Conservation (phyloP, 2,113 vertebrate genomes). For the Pelecanus crispus region DNA sequence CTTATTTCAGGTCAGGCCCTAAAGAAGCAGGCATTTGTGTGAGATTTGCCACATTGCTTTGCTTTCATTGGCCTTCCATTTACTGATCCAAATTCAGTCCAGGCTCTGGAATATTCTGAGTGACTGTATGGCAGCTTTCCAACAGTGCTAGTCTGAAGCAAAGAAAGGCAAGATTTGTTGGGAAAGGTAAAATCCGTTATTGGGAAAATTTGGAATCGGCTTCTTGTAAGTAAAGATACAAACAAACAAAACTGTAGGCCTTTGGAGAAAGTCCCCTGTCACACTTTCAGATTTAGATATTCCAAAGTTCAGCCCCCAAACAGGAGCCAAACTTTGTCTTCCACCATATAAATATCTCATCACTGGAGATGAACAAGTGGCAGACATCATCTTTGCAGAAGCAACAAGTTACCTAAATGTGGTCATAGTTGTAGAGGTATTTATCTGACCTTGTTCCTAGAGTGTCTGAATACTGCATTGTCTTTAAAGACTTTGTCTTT, state of each 20-base stretch:
- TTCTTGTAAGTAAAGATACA: not conserved
- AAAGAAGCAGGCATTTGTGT: not conserved
- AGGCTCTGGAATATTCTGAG: not conserved
- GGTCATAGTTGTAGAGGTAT: accelerated
- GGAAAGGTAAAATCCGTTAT: not conserved
- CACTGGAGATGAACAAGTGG: not conserved
- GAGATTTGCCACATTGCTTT: not conserved
- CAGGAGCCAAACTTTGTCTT: not conserved
- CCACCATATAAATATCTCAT: not conserved
- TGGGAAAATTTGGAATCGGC: not conserved
- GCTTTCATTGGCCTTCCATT: not conserved
- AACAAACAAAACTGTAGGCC: not conserved
- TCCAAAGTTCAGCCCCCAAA: not conserved
- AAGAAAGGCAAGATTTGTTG: not conserved
- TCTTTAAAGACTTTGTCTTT: not conserved
- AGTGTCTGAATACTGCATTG: not conserved
- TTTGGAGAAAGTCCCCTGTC: not conserved
- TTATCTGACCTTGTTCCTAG: not conserved
- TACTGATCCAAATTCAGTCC: not conserved
- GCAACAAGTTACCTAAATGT: not conserved
- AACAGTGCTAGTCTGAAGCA: accelerated
- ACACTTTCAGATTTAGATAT: not conserved
- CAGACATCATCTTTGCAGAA: not conserved
- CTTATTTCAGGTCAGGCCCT: not conserved
- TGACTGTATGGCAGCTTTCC: not conserved